phyloP scores from a whole-genome alignment of 2,797 vertebrate species.

The Microctenopoma steveboyesi region DNA sequence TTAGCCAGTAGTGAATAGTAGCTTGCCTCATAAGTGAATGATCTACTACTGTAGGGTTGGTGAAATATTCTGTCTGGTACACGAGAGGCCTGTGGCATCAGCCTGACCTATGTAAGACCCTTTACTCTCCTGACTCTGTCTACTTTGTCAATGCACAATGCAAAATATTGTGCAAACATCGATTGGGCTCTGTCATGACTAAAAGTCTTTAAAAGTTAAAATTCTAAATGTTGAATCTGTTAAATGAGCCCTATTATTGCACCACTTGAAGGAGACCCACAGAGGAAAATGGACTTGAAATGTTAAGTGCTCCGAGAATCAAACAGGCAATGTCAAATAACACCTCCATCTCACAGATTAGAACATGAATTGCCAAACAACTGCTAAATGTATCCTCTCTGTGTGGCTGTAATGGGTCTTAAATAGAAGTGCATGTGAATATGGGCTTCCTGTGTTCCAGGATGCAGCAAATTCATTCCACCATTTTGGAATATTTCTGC shows the following conservation, averaged over 20 bases:
- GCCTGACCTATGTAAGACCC: constrained; percentile 88
- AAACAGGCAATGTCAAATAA: constrained; percentile 54
- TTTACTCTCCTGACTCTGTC: constrained; percentile 77
- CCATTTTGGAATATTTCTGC: constrained; percentile 85
- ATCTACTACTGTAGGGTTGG: constrained; percentile 81
- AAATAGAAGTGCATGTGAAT: constrained; percentile 89
- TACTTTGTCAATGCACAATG: constrained; percentile 56
- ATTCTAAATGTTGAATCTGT: constrained; percentile 37
- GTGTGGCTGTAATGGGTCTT: constrained; percentile 87
- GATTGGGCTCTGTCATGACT: constrained; percentile 41
- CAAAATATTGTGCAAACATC: constrained; percentile 40
- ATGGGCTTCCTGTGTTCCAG: constrained; percentile 87
- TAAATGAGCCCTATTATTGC: constrained; percentile 48
- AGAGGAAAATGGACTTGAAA: constrained; percentile 67
- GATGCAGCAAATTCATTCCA: constrained; percentile 85
- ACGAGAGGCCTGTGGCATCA: constrained; percentile 87
- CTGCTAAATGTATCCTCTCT: constrained; percentile 33
- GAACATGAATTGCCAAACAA: constrained; percentile 34
- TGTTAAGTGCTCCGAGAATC: constrained; percentile 55
- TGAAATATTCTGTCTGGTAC: constrained; percentile 86
- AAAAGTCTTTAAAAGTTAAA: constrained; percentile 39
- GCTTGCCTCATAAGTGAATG: constrained; percentile 82
- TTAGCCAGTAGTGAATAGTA: constrained; percentile 72
- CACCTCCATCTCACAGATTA: constrained; percentile 34
- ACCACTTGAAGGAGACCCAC: constrained; percentile 66